A percentile compares a stretch with the other conserved stretches of the same genome.
Evolutionary conservation across 2,888 invertebrate genomes (phyloP).

Genomic region (Sepioteuthis lessoniana): DNA sequence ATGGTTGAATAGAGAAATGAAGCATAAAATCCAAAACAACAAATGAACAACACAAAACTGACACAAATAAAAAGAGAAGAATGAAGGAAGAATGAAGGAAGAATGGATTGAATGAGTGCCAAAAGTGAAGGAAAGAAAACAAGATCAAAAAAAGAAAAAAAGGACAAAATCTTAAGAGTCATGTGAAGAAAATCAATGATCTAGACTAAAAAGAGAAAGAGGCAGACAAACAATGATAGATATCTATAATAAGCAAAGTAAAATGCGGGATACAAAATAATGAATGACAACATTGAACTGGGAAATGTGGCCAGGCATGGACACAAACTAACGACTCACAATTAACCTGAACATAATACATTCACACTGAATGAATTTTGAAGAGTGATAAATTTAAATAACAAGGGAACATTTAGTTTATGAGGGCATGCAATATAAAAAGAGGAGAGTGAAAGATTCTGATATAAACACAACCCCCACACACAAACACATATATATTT

Average conservation of each 20-base stretch:
- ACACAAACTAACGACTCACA: neutral
- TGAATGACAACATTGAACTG: neutral
- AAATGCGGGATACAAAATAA: neutral
- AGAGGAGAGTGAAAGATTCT: neutral
- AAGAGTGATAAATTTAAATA: neutral
- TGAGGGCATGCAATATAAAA: neutral
- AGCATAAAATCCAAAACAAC: too few species aligned
- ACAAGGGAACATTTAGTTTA: neutral
- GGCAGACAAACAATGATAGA: too few species aligned
- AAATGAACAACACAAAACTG: too few species aligned
- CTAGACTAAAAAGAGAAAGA: too few species aligned
- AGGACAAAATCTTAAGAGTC: too few species aligned
- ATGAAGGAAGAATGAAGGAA: too few species aligned
- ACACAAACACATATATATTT: neutral
- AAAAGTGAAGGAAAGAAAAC: too few species aligned
- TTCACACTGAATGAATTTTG: neutral
- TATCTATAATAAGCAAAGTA: neutral
- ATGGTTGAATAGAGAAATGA: too few species aligned
- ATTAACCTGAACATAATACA: constrained; percentile 10
- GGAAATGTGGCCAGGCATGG: neutral
- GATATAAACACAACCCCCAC: neutral
- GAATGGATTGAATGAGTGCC: too few species aligned
- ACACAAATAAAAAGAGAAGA: too few species aligned
- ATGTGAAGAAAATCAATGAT: too few species aligned
- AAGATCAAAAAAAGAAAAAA: too few species aligned